Conservation (phyloP, 1,140 invertebrate genomes). For the Drosophila elegans region DNA sequence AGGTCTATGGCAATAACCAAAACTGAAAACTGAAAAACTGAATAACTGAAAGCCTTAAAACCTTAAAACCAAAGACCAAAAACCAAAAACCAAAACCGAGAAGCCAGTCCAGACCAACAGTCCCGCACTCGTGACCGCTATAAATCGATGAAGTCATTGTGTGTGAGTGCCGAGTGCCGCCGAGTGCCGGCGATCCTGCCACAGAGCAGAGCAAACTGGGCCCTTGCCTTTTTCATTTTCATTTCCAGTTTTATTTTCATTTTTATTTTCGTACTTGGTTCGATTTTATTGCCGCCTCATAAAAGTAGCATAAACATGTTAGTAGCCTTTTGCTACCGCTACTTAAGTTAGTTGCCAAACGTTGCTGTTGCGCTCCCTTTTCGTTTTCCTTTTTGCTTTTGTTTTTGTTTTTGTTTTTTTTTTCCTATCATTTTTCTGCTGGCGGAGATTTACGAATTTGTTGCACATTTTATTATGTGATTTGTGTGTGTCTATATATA, state of each 20-base stretch:
- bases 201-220: slow-evolving; percentile 1
- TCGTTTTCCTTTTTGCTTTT: background rate
- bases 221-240: slow-evolving; percentile 9
- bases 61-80: slow-evolving; percentile 31
- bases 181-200: background rate
- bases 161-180: slow-evolving; percentile 26
- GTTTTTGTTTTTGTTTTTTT: background rate
- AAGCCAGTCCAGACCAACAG: slow-evolving; percentile 20
- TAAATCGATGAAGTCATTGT: slow-evolving; percentile 83
- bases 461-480: slow-evolving; percentile 63
- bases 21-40: slow-evolving; percentile 9
- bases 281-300: slow-evolving; percentile 82
- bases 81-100: slow-evolving; percentile 44
- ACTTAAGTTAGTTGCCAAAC: slow-evolving; percentile 74
- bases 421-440: background rate
- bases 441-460: slow-evolving; percentile 56
- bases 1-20: slow-evolving; percentile 23
- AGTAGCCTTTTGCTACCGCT: slow-evolving; percentile 82
- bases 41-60: slow-evolving; percentile 1
- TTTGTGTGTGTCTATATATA: slow-evolving; percentile 17
- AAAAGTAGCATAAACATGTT: slow-evolving; percentile 84
- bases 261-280: slow-evolving; percentile 77
- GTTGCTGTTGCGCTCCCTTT: slow-evolving; percentile 15
- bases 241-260: slow-evolving; percentile 29
- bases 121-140: slow-evolving; percentile 73